Evolutionary conservation across 2,113 vertebrate genomes (phyloP), one percentile per base, ranked within the genome.

Genomic region (Phaetusa simplex): DNA sequence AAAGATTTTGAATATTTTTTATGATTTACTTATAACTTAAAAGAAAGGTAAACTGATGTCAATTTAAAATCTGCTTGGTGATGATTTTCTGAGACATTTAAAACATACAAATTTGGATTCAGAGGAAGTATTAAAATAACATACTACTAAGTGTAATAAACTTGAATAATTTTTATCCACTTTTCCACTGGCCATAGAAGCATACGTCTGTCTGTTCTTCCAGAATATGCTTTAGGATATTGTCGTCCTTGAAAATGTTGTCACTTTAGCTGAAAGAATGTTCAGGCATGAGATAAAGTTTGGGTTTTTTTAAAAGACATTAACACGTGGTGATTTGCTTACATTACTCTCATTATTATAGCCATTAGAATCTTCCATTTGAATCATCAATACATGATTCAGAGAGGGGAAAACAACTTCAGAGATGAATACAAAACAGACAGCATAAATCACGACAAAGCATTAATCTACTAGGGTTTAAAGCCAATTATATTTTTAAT

Each of bases 401-500:
- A 91, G 64, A 80, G 67, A 92, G 49, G 13, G 52, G 32, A 86
- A 97, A 97, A 90, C 85, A 95, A 96, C 50, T 95, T 95, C 56
- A 93, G 87, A 95, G 53, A 61, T 93, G 94, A 96, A 95, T 94
- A 86, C n/a, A 95, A 97, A 98, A 86, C 85, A 90, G 59, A 88
- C 38, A 92, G n/a, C 23, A 32, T 94, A 96, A 98, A 97, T 96
- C 71, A 77, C 38, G 77, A 82, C 86, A 97, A 96, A 98, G 93
- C 65, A 83, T 95, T 96, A 97, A 97, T 97, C 88, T 97, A 96
- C 85, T 30, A 79, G 95, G 27, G 71, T 97, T 97, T 97, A 97
- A 98, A 97, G 83, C 66, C 87, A 97, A 97, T 97, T 97, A 97
- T 96, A 74, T 96, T 97, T 98, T 98, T 97, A 97, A 97, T 96